These are phyloP conservation scores for Thunnus albacares DNA, from an alignment of 2,797 vertebrate genomes.

Conservation along the genomic window DNA sequence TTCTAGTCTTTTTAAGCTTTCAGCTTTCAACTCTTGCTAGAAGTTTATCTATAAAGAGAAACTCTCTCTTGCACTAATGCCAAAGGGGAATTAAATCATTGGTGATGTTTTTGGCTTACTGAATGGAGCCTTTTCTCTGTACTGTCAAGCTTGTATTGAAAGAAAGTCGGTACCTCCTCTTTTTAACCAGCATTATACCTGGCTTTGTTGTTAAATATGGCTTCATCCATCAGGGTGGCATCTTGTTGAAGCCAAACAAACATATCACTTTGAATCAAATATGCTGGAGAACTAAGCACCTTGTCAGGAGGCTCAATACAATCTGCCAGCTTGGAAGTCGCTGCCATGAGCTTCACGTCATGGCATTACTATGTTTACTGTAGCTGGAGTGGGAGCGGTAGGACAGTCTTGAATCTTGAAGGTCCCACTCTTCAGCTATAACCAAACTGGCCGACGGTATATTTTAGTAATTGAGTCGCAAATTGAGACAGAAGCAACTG, in stretches of 20 bases:
- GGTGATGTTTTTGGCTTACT: conserved; percentile 15
- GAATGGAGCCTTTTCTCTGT: conserved; percentile 6
- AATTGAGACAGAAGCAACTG: conserved; percentile 8
- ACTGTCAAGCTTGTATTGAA: conserved; percentile 5
- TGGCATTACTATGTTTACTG: conserved; percentile 64
- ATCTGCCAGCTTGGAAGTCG: conserved; percentile 53
- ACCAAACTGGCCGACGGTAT: conserved; percentile 35
- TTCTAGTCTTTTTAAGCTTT: neutral
- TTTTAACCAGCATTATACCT: conserved; percentile 32
- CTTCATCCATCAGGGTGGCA: conserved; percentile 64
- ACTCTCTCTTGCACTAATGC: neutral
- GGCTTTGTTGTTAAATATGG: conserved; percentile 31
- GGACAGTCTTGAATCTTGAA: conserved; percentile 31
- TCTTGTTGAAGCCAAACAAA: conserved; percentile 70
- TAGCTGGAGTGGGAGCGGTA: conserved; percentile 37
- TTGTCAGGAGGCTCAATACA: conserved; percentile 54
- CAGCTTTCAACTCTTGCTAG: too few relatives aligned
- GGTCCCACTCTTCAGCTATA: conserved; percentile 29
- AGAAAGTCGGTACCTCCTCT: neutral
- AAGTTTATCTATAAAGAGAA: neutral
- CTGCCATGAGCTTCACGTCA: conserved; percentile 62
- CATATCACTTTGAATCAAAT: conserved; percentile 73
- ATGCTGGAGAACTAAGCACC: conserved; percentile 60
- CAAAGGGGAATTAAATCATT: neutral
- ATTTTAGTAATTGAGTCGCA: conserved; percentile 51